A percentile compares a stretch with the other conserved stretches of the same genome.
Conservation (phyloP, 2,888 invertebrate genomes). For the Acanthoscelides obtectus region DNA sequence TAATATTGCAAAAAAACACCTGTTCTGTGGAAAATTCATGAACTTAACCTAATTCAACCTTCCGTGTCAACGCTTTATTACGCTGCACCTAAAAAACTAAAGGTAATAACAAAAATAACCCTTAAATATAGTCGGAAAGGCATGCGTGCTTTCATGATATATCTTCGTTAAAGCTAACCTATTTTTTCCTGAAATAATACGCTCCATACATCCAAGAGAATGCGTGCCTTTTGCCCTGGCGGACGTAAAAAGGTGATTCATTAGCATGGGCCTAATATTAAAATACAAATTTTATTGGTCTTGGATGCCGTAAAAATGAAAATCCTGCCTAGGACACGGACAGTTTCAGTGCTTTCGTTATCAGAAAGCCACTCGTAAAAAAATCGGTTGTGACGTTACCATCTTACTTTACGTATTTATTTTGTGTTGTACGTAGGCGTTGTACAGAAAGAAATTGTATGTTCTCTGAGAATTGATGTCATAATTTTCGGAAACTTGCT, state of each 20-base stretch:
- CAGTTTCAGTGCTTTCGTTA: background rate
- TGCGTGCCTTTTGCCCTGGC: background rate
- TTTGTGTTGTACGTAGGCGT: background rate
- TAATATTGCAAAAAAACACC: no score
- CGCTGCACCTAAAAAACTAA: background rate
- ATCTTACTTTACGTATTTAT: background rate
- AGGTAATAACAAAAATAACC: background rate
- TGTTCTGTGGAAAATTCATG: background rate
- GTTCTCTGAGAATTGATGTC: no score
- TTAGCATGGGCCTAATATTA: background rate
- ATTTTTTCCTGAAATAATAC: background rate
- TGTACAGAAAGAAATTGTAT: no score
- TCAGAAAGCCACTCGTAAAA: background rate
- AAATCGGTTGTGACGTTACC: background rate
- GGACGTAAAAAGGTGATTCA: background rate
- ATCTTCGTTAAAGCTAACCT: background rate
- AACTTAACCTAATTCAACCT: background rate
- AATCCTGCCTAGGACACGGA: background rate
- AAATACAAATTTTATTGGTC: background rate
- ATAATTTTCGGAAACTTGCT: no score
- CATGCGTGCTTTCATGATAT: background rate
- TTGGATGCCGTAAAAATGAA: background rate
- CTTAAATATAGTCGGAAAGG: background rate
- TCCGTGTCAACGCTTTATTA: background rate
- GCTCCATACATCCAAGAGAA: background rate